Base-by-base conservation (phyloP, 1,140 invertebrate genomes). In the Bombus huntii region DNA sequence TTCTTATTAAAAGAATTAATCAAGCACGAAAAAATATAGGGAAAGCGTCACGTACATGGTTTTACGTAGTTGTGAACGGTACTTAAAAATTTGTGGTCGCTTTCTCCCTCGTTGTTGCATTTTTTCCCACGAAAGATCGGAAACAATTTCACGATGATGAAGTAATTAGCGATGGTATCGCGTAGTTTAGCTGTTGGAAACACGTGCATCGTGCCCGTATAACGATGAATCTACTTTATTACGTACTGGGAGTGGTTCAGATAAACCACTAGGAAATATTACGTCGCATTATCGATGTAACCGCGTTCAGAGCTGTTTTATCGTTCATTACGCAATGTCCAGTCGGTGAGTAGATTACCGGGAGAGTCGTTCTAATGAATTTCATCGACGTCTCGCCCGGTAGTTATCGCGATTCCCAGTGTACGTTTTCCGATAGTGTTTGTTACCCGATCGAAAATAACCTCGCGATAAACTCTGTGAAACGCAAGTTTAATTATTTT, bases 231-330 rank as follows among this genome's bases (percentile, higher is more conserved):
- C 79, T 73, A 66, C 53, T 75, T 84, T 85, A 89, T 87, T 82
- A 82, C 59, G 18, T 28, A n/a, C 37, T 59, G 15, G 22, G 47
- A 47, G 18, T 12, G 75, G 31, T 15, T 37, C 31, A 47, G 88
- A 88, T 90, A 90, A 88, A 86, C 70, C 87, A 68, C 68, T 74
- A 77, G 81, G 70, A 90, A 84, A 88, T 70, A 87, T 83, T 77
- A 65, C 74, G 81, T 82, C 74, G 66, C 44, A 76, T 85, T 86
- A 86, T 88, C 83, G 86, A 85, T 88, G 77, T 81, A 79, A 75
- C 44, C 82, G 73, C 72, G 65, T 83, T 77, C 83, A 22, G 39
- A 81, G 73, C 79, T 71, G 83, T 81, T 81, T 81, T 81, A 81
- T 81, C 68, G 80, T 90, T 85, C 76, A 81, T 90, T 90, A 88